Conservation (phyloP, 2,113 vertebrate species). For the Melanostigma gelatinosum region DNA sequence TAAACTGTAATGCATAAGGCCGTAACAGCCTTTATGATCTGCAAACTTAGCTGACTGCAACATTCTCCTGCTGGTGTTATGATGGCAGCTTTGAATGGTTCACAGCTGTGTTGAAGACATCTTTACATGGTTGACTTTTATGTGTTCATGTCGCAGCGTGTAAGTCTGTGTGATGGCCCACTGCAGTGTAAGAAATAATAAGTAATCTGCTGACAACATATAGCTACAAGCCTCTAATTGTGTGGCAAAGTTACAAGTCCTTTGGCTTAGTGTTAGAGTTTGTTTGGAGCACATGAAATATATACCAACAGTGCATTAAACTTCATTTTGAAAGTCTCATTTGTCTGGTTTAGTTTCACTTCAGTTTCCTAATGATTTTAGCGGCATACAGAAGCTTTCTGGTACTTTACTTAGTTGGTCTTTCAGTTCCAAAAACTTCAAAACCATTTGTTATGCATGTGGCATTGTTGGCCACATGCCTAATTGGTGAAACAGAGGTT, state of each 20-base stretch:
- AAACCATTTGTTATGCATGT: not conserved
- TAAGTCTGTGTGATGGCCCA: not conserved
- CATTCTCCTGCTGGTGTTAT: slow-evolving; percentile 13
- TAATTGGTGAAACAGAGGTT: not conserved
- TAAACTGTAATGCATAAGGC: slow-evolving; percentile 15
- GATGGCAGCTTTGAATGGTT: slow-evolving; percentile 14
- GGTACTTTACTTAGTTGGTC: not conserved
- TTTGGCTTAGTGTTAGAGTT: not conserved
- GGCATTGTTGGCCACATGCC: not conserved
- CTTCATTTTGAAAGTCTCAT: not conserved
- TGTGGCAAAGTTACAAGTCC: slow-evolving; percentile 3
- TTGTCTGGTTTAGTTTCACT: slow-evolving; percentile 19
- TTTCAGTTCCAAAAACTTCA: not conserved
- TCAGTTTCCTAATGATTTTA: slow-evolving; percentile 14
- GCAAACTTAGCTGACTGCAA: slow-evolving; percentile 18
- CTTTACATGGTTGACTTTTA: slow-evolving; percentile 22
- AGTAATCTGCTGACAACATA: slow-evolving; percentile 22
- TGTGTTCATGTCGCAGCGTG: slow-evolving; percentile 16
- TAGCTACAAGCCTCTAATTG: slow-evolving; percentile 22
- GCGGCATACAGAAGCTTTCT: not conserved
- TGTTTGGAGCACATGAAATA: not conserved
- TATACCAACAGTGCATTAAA: not conserved
- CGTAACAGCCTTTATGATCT: slow-evolving; percentile 36
- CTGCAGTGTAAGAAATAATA: not conserved
- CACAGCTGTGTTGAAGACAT: slow-evolving; percentile 6